phyloP scores from a whole-genome alignment of 2,888 invertebrate species.

The Heliconius ethilla region DNA sequence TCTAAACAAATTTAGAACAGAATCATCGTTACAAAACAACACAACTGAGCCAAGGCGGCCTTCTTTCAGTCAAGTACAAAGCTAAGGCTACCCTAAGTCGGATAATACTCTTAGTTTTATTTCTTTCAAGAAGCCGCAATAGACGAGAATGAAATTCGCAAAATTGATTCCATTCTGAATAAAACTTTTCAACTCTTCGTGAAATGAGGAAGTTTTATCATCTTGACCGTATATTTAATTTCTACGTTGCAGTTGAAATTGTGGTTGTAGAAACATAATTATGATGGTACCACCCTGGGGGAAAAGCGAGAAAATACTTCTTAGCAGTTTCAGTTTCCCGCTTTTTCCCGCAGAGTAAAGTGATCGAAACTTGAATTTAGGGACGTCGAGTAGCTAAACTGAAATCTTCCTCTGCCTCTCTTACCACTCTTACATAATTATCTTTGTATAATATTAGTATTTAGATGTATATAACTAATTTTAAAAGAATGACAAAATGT shows the following conservation, averaged over 20 bases:
- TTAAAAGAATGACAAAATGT: not conserved
- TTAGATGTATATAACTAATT: no score
- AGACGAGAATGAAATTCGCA: not conserved
- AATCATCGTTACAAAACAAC: not conserved
- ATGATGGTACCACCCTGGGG: no score
- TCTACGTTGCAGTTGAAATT: not conserved
- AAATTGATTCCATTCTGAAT: conserved; percentile 8
- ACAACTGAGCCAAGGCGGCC: not conserved
- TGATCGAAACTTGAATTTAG: no score
- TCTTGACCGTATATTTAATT: not conserved
- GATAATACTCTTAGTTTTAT: conserved; percentile 2
- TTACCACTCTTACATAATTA: no score
- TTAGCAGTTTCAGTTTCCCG: no score
- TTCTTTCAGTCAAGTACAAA: not conserved
- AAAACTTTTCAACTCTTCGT: not conserved
- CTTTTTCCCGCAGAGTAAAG: no score
- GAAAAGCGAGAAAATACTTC: no score
- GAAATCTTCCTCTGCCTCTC: no score
- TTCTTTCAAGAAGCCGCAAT: conserved; percentile 15
- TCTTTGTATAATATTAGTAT: no score
- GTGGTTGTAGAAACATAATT: no score
- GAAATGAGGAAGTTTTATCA: not conserved
- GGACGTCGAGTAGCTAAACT: no score
- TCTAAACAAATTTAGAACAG: not conserved
- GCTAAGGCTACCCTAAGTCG: not conserved